Evolutionary conservation across 2,888 invertebrate genomes (phyloP), one percentile per base, ranked within the genome.

Genomic region (Platerodrilus igneus): DNA sequence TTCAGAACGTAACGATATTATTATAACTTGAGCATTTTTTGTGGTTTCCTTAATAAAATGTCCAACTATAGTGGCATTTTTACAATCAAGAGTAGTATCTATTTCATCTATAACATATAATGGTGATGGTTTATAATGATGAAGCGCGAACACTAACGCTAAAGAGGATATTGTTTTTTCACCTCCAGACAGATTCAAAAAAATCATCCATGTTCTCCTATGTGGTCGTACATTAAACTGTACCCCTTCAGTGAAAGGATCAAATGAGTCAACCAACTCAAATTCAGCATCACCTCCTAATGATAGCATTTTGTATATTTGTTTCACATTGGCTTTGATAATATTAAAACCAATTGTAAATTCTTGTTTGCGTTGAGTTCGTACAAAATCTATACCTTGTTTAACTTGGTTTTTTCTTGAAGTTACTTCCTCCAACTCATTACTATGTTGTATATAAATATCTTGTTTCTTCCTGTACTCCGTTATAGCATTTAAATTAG

Each of bases 101-200:
- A 99, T 97, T 69, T 99, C 97, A 60, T 99, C 97, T 97, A 99
- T 97, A 6, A 91, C 94, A 61, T 99, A 99, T 0, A 99, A 71
- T 0, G 99, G 99, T 0, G 96, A 96, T 0, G 99, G 97, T 62
- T 95, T 94, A 70, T 93, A 99, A 67, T 96, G 93, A 69, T 99
- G 99, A 4, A 99, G 67, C 0, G 97, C 97, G 70, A 99, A 99
- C 3, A 99, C 95, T 6, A 99, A 68, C 0, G 97, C 94, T 25
- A 99, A 69, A 0, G 97, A 97, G 0, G 95, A 92, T 0, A 99
- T 69, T 0, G 99, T 99, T 67, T 99, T 99, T 69, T 99, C 99
- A 0, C 99, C 99, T 2, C 99, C 99, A 0, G 95, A 96, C 22
- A 99, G 72, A 65, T 96, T 96, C 0, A 90, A 86, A 44, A 99